These are phyloP conservation scores for Masticophis lateralis DNA, from an alignment of 2,797 vertebrate species.

Conservation along the genomic window DNA sequence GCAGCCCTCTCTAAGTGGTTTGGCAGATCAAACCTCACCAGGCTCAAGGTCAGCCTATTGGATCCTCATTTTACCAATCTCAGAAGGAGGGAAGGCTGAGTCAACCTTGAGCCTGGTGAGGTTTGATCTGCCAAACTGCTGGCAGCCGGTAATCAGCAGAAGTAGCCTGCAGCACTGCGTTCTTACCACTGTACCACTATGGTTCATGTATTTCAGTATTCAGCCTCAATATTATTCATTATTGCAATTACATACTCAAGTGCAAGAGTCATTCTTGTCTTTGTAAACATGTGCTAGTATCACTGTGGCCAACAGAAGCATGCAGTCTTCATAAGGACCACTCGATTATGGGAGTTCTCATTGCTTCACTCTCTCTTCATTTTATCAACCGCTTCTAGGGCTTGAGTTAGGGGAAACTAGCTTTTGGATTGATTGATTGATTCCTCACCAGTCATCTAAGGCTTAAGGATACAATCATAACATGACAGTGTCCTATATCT, in stretches of 20 bases:
- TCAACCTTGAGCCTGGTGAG: too few species aligned
- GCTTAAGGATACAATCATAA: not conserved
- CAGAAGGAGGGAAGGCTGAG: too few species aligned
- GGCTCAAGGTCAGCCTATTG: too few species aligned
- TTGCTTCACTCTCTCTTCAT: not conserved
- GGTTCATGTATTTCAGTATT: too few species aligned
- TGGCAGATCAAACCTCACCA: too few species aligned
- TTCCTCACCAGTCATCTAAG: not conserved
- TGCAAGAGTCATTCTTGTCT: not conserved
- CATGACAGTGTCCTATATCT: not conserved
- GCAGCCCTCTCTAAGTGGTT: too few species aligned
- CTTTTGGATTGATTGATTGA: not conserved
- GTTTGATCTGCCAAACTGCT: too few species aligned
- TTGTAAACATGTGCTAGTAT: not conserved
- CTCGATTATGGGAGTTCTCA: not conserved
- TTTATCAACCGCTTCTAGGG: not conserved
- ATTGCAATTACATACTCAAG: not conserved
- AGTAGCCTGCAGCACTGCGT: too few species aligned
- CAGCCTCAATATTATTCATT: not conserved
- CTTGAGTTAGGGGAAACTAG: not conserved
- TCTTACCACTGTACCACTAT: too few species aligned
- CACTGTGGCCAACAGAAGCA: not conserved
- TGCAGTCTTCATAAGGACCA: not conserved
- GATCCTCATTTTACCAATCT: too few species aligned
- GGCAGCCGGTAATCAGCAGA: too few species aligned